Percentiles rank a stretch among this genome's conserved stretches.
Conservation (phyloP, 2,797 vertebrate species). For the Gobionotothen gibberifrons region DNA sequence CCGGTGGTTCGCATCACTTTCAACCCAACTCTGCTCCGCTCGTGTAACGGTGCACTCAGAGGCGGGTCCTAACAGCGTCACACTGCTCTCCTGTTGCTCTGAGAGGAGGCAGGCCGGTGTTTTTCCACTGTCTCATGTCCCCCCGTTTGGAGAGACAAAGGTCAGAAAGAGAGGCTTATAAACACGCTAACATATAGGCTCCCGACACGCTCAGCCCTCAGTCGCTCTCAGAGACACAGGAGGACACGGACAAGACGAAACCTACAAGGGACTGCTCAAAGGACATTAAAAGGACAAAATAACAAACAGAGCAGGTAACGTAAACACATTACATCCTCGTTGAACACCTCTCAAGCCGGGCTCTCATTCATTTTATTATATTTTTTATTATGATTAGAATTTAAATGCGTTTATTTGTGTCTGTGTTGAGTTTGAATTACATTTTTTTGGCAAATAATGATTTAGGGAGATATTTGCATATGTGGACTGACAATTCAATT, state of each 20-base stretch:
- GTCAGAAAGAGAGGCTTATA: constrained; percentile 88
- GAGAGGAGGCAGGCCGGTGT: constrained; percentile 91
- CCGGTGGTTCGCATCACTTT: background rate
- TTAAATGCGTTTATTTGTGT: background rate
- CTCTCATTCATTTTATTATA: background rate
- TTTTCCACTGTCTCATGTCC: constrained; percentile 95
- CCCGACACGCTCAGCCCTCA: constrained; percentile 72
- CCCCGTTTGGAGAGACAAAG: constrained; percentile 91
- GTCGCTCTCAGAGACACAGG: constrained; percentile 68
- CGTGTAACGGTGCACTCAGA: constrained; percentile 21
- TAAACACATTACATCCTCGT: background rate
- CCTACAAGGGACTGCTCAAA: constrained; percentile 68
- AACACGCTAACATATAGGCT: constrained; percentile 75
- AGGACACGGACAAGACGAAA: constrained; percentile 67
- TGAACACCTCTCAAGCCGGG: constrained; percentile 9
- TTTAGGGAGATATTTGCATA: background rate
- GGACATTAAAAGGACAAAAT: constrained; percentile 75
- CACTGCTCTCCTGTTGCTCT: constrained; percentile 79
- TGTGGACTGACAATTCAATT: background rate
- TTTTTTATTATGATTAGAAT: background rate
- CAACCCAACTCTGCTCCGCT: background rate
- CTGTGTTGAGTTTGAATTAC: constrained; percentile 1
- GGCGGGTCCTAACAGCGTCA: constrained; percentile 50
- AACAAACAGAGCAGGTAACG: constrained; percentile 69
- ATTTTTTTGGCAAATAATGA: background rate